A percentile compares a stretch with the other conserved stretches of the same genome.
These are phyloP conservation scores for Tachystola acroxantha DNA, from an alignment of 2,888 invertebrate species.

Conservation along the genomic window DNA sequence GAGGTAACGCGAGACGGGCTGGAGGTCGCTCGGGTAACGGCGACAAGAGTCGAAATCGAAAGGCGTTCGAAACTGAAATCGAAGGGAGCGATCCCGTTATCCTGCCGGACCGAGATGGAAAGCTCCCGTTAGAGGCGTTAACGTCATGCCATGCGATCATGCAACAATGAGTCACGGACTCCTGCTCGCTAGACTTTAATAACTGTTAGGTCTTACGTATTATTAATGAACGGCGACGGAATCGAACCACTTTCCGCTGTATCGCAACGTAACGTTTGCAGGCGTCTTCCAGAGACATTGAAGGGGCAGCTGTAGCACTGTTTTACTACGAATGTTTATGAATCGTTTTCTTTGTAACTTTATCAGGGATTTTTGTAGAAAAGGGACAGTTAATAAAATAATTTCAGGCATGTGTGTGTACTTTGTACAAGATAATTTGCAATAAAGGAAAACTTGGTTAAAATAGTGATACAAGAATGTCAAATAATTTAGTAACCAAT, in stretches of 20 bases:
- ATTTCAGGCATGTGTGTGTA: no score
- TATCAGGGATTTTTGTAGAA: no score
- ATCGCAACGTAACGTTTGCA: neutral
- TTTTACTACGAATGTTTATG: no score
- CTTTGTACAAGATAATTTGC: no score
- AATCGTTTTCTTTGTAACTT: no score
- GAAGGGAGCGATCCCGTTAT: conserved; percentile 73
- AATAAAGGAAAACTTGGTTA: no score
- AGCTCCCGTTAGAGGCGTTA: conserved; percentile 60
- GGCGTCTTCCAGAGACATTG: no score
- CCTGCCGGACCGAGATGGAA: conserved; percentile 68
- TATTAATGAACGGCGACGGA: neutral
- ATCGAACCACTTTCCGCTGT: neutral
- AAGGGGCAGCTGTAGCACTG: no score
- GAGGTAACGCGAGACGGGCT: conserved; percentile 57
- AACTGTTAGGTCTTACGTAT: conserved; percentile 3
- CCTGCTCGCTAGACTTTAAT: conserved; percentile 7
- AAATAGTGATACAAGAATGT: no score
- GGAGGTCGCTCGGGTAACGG: conserved; percentile 58
- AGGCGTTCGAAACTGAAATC: conserved; percentile 69
- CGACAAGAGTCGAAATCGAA: conserved; percentile 66
- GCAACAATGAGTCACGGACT: conserved; percentile 26
- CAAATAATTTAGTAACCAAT: no score
- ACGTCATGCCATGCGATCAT: conserved; percentile 48
- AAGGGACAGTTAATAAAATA: no score